Base-by-base conservation (phyloP, 2,113 vertebrate genomes). In the Gymnocephalus cernua region DNA sequence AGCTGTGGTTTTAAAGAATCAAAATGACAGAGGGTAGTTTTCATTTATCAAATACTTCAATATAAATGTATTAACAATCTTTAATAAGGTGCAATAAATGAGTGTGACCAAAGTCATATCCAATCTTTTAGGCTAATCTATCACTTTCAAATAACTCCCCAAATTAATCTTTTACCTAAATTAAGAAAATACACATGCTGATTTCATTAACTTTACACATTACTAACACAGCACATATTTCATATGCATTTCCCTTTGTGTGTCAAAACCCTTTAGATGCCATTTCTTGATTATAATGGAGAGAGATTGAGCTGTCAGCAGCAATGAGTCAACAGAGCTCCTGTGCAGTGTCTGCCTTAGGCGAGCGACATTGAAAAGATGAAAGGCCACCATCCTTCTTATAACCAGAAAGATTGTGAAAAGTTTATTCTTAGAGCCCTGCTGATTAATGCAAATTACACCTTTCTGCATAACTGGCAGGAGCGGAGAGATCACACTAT, bases 391-490 rank as follows among this genome's bases (percentile, higher is more conserved):
- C 65, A 84, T 84, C 68, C 69, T 83, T 83, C 69, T 83, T 83
- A 89, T 91, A 79, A 79, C 50, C 77, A 74, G 84, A 77, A 68
- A 76, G 80, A 93, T 72, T 70, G 77, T 89, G 82, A 89, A 87
- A 89, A 68, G 85, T 91, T 90, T 93, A 92, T 93, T 93, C 82
- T 88, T 83, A 93, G 91, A 82, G 21, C 19, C 78, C 32, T 45
- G 75, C 66, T 92, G 80, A 92, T 91, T 90, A 89, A 92, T 93
- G 92, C 88, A 91, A 91, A 93, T 92, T 90, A 90, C 87, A 86
- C 87, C 74, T 83, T 78, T 11, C 86, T 29, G 68, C 68, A 63
- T 62, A 51, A 83, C 74, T 85, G 86, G 72, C 74, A 70, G 74
- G 48, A 80, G 70, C n/a, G 15, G 59, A 77, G 57, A 65, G 29